Conservation (phyloP, 2,888 invertebrate genomes). For the Orthonevra nobilis region DNA sequence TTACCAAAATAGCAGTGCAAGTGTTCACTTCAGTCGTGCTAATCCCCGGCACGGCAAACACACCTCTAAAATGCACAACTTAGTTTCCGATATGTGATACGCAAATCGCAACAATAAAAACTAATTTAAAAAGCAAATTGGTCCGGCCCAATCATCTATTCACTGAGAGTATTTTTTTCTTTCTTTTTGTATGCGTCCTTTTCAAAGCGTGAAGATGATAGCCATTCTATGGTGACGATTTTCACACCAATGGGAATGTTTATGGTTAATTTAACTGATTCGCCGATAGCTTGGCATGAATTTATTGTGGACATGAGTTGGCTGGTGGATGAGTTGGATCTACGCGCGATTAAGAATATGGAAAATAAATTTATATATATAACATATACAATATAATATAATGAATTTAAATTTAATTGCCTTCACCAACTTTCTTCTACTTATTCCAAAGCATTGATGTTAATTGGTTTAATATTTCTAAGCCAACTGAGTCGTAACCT, state of each 20-base stretch:
- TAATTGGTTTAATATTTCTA: too few species aligned
- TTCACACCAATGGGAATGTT: conserved; percentile 44
- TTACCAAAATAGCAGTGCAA: neutral
- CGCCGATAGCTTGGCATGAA: too few species aligned
- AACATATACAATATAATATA: too few species aligned
- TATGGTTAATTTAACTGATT: too few species aligned
- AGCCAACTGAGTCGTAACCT: too few species aligned
- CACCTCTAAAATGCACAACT: conserved; percentile 13
- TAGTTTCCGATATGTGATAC: conserved; percentile 20
- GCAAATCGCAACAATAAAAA: conserved; percentile 43
- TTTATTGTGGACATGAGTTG: too few species aligned
- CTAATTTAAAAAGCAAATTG: conserved; percentile 62
- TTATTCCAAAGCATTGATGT: too few species aligned
- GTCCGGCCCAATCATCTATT: conserved; percentile 36
- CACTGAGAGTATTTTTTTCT: conserved; percentile 34
- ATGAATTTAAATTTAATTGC: too few species aligned
- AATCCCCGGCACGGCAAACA: conserved; percentile 37
- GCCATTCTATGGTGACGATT: conserved; percentile 20
- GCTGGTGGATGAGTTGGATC: too few species aligned
- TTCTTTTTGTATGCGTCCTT: conserved; percentile 7
- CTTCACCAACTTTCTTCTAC: too few species aligned
- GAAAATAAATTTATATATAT: too few species aligned
- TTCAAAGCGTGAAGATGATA: conserved; percentile 45
- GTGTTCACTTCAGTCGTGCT: conserved; percentile 24
- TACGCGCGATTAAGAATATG: too few species aligned